Percentiles rank a stretch among this genome's conserved stretches.
Evolutionary conservation across 2,888 invertebrate genomes (phyloP).

Genomic region (Euzetes globulus): DNA sequence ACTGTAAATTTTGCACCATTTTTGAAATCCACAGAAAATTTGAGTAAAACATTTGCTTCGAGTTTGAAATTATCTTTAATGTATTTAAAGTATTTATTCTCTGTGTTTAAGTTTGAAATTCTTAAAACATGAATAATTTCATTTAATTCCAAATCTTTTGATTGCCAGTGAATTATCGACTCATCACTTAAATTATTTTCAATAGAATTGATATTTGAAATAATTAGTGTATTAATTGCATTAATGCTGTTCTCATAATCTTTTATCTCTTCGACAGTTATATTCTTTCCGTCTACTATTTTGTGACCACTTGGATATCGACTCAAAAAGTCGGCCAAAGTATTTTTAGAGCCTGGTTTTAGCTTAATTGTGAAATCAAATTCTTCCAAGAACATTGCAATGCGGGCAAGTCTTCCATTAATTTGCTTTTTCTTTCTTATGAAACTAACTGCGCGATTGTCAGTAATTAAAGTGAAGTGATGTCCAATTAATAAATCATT

Average conservation of each 20-base stretch:
- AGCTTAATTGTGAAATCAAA: not conserved
- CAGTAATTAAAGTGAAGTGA: not conserved
- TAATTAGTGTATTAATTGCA: not conserved
- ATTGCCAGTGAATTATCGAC: not conserved
- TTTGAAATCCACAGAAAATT: not conserved
- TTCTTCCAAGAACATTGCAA: not conserved
- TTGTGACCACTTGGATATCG: not conserved
- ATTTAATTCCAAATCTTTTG: not conserved
- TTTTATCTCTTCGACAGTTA: not conserved
- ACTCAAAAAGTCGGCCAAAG: not conserved
- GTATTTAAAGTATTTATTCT: not conserved
- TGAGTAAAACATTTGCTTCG: not conserved
- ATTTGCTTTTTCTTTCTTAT: not conserved
- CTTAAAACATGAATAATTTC: not conserved
- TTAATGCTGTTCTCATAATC: not conserved
- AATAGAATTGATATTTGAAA: not conserved
- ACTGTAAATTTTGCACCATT: not conserved
- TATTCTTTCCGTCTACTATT: not conserved
- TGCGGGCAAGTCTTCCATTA: not conserved
- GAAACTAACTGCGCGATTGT: not conserved
- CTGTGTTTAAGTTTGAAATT: not conserved
- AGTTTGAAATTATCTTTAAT: not conserved
- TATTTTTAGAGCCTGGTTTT: not conserved
- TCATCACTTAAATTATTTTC: not conserved
- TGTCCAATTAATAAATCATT: not conserved